Evolutionary conservation across 2,888 invertebrate species (phyloP).

Genomic region (Dromius quadrimaculatus): DNA sequence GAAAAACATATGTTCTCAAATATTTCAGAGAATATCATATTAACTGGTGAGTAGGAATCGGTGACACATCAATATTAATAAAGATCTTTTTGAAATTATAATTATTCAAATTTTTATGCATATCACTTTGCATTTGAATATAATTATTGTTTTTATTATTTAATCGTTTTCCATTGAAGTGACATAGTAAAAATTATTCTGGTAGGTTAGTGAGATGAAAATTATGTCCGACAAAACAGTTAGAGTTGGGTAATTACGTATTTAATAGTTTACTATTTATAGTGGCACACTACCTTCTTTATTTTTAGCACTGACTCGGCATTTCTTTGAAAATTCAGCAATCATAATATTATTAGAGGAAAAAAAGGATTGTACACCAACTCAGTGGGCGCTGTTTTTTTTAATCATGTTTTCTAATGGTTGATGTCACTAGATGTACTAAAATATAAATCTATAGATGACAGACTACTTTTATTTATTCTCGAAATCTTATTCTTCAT

Average conservation of each 20-base stretch:
- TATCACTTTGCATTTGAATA: constrained; percentile 12
- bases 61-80: constrained; percentile 30
- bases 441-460: too few relatives aligned
- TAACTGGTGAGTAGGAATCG: constrained; percentile 2
- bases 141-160: constrained; percentile 2
- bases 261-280: constrained; percentile 19
- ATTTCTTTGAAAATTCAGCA: constrained; percentile 19
- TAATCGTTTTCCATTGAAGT: constrained; percentile 4
- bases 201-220: constrained; percentile 27
- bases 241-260: constrained; percentile 16
- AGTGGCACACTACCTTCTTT: constrained; percentile 19
- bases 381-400: too few relatives aligned
- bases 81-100: constrained; percentile 11
- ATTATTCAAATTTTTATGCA: background rate
- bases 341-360: too few relatives aligned
- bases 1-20: too few relatives aligned
- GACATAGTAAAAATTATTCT: constrained; percentile 30
- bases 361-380: too few relatives aligned
- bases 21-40: too few relatives aligned
- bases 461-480: too few relatives aligned
- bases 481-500: too few relatives aligned
- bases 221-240: background rate
- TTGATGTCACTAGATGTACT: too few relatives aligned
- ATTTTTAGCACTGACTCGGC: constrained; percentile 21
- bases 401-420: too few relatives aligned